A percentile compares a stretch with the other conserved stretches of the same genome.
Evolutionary conservation across 2,888 invertebrate species (phyloP).

Genomic region (Melieria crassipennis): DNA sequence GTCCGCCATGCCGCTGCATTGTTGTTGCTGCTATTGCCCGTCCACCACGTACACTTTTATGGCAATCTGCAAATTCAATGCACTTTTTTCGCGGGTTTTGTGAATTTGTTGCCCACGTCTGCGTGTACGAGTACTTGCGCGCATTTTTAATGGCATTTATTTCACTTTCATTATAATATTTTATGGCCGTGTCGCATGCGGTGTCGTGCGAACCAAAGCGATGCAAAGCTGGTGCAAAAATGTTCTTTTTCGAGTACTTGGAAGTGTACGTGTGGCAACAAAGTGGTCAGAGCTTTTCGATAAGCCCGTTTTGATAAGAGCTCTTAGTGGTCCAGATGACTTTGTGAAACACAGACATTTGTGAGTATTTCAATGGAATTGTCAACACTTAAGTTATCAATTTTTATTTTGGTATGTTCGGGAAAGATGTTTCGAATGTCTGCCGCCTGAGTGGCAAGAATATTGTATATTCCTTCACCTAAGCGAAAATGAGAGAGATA

Average conservation of each 20-base stretch:
- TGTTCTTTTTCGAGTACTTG: not conserved
- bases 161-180: constrained; percentile 31
- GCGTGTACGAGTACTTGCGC: not conserved
- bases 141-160: constrained; percentile 27
- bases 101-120: constrained; percentile 1
- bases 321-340: too few relatives aligned
- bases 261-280: not conserved
- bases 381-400: too few relatives aligned
- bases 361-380: too few relatives aligned
- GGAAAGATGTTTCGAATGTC: too few relatives aligned
- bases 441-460: too few relatives aligned
- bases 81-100: constrained; percentile 32
- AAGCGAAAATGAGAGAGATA: too few relatives aligned
- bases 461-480: too few relatives aligned
- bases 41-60: constrained; percentile 21
- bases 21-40: not conserved
- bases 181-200: constrained; percentile 16
- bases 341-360: too few relatives aligned
- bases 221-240: not conserved
- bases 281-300: not conserved
- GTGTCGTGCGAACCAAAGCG: constrained; percentile 19
- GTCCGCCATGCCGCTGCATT: not conserved
- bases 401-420: too few relatives aligned
- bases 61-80: constrained; percentile 35
- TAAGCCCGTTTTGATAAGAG: too few relatives aligned